These are phyloP conservation scores for Helogale parvula DNA, from an alignment of 2,113 vertebrate species.

Conservation along the genomic window DNA sequence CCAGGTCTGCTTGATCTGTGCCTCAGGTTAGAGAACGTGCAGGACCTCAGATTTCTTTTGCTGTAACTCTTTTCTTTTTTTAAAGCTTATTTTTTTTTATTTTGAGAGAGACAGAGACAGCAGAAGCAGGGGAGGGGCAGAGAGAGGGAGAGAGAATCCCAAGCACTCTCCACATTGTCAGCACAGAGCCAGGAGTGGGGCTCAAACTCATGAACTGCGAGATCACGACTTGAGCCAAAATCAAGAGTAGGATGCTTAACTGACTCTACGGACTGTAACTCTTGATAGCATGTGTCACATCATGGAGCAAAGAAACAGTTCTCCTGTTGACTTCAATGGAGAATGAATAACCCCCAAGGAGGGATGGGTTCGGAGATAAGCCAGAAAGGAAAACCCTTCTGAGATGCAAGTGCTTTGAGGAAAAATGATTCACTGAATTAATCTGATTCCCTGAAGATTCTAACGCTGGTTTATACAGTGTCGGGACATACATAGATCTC, in stretches of 20 bases:
- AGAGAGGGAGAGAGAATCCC: no score
- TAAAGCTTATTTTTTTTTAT: no score
- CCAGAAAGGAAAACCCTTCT: background rate
- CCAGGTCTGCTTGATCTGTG: background rate
- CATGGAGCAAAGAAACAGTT: background rate
- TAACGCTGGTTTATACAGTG: background rate
- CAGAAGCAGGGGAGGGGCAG: no score
- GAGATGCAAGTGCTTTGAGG: background rate
- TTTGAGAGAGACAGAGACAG: no score
- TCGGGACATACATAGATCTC: rapidly evolving
- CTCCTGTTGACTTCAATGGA: background rate
- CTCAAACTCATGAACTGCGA: no score
- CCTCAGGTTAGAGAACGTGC: background rate
- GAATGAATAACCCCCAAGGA: background rate
- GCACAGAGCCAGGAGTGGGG: no score
- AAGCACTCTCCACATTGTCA: no score
- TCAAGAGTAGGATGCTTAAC: no score
- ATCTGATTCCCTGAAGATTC: background rate
- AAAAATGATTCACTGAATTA: background rate
- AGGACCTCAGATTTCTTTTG: background rate
- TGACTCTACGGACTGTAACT: background rate
- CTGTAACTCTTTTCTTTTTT: no score
- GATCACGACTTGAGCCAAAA: no score
- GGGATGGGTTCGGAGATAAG: background rate
- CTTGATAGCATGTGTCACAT: background rate